These are phyloP conservation scores for Ceryle rudis DNA, from an alignment of 2,797 vertebrate genomes.

Conservation along the genomic window DNA sequence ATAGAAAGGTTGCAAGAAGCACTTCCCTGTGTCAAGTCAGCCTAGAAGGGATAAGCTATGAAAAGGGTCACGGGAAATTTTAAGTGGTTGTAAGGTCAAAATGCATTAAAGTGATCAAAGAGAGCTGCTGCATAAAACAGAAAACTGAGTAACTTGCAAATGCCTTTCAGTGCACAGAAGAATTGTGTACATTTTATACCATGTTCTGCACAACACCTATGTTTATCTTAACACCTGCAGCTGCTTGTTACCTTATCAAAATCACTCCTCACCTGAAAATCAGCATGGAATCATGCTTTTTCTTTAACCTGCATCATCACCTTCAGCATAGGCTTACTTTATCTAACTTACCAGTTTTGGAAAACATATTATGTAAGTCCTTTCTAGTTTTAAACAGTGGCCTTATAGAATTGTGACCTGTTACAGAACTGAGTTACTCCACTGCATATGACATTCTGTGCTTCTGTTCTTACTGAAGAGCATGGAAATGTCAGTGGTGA, in stretches of 20 bases:
- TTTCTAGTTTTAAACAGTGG: background rate
- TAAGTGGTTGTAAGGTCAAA: constrained; percentile 25
- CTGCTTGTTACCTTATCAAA: constrained; percentile 6
- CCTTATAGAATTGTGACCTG: fast-evolving
- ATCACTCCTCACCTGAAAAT: background rate
- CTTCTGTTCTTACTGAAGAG: background rate
- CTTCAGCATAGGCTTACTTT: background rate
- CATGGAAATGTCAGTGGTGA: background rate
- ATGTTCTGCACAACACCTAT: background rate
- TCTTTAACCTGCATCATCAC: background rate
- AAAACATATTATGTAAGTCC: background rate
- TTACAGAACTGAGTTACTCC: background rate
- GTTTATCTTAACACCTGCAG: constrained; percentile 6
- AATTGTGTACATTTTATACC: background rate
- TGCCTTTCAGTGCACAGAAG: background rate
- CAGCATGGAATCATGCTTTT: background rate
- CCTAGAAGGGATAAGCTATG: background rate
- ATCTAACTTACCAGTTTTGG: background rate
- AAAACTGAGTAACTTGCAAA: background rate
- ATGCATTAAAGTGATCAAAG: constrained; percentile 16
- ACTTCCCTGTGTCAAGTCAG: constrained; percentile 1
- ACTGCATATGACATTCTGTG: background rate
- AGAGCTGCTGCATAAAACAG: background rate
- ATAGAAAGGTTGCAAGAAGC: background rate
- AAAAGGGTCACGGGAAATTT: constrained; percentile 14